Base-by-base conservation (phyloP, 1,140 invertebrate genomes). In the Drosophila kanapiae region DNA sequence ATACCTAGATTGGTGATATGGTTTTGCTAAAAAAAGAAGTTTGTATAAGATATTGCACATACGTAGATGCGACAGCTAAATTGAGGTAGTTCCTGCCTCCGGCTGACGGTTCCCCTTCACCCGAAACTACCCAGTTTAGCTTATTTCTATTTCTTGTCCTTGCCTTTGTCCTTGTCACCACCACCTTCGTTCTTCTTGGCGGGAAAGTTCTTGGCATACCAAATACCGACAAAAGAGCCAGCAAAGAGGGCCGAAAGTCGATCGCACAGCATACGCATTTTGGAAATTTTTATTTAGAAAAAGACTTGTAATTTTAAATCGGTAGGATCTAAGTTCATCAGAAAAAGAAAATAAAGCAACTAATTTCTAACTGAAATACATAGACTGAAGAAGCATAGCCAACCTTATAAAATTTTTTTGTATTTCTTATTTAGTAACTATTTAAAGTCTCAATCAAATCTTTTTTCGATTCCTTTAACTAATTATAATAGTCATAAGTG, bases 251-350 rank as follows among this genome's bases (percentile, higher is more conserved):
- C 62, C 1, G 47, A 37, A 6, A 70, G 16, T 5, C 67, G 48
- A 16, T 70, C 67, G 31, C 67, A 70, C 9, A 70, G 27, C 23
- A 37, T 53, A 0, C 67, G 62, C 67, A 70, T 70, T 13, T 67
- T n/a, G 5, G 0, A 16, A 43, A 23, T 23, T 23, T 23, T 2
- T n/a, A n/a, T n/a, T 23, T 23, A 23, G 23, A 23, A 23, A 23
- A 23, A 23, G 23, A 23, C 23, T 23, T 23, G 23, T 23, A 23
- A 23, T 23, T 23, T 23, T 2, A 23, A 23, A 23, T 23, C 23
- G 23, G 23, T 23, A 3, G 3, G 23, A 3, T 23, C 1, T 23
- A 2, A 3, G 3, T 23, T 23, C 23, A 23, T 23, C 23, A 23
- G 3, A 23, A 3, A 23, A 23, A 23, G 23, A 23, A 23, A 23